phyloP scores from a whole-genome alignment of 1,140 invertebrate species.

The Ylistrum balloti region DNA sequence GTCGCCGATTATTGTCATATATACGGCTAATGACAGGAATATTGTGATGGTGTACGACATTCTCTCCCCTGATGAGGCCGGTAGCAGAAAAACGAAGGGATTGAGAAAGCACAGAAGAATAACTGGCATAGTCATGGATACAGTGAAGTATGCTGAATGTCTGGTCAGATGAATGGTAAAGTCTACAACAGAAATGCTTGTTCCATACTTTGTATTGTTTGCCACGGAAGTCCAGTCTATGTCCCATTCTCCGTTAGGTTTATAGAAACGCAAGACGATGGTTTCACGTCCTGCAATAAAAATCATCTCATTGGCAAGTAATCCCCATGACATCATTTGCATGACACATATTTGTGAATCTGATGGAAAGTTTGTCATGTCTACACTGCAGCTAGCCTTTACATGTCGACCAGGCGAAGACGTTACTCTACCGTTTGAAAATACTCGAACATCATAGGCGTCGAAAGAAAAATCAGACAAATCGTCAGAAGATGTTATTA shows the following conservation, averaged over 20 bases:
- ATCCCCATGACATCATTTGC: slow-evolving; percentile 41
- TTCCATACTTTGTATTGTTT: slow-evolving; percentile 25
- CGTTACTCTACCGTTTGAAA: too few relatives aligned
- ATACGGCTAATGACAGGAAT: slow-evolving; percentile 85
- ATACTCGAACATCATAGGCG: too few relatives aligned
- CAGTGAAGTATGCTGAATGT: slow-evolving; percentile 80
- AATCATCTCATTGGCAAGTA: slow-evolving; percentile 35
- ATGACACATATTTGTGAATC: slow-evolving; percentile 55
- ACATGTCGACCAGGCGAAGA: slow-evolving; percentile 47
- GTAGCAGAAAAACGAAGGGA: slow-evolving; percentile 85
- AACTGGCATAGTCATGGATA: slow-evolving; percentile 85
- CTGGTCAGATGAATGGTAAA: slow-evolving; percentile 41
- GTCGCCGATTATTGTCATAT: slow-evolving; percentile 85
- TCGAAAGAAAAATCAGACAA: too few relatives aligned
- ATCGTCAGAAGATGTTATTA: too few relatives aligned
- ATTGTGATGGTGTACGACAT: slow-evolving; percentile 85
- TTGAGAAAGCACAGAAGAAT: slow-evolving; percentile 85
- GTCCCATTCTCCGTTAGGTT: slow-evolving; percentile 48
- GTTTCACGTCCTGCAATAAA: neutral
- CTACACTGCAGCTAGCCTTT: slow-evolving; percentile 50
- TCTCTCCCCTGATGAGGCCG: slow-evolving; percentile 85
- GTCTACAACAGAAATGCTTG: neutral
- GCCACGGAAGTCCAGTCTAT: neutral
- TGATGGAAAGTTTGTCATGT: slow-evolving; percentile 52
- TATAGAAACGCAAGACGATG: slow-evolving; percentile 44